These are phyloP conservation scores for Cheilosia urbana DNA, from an alignment of 2,888 invertebrate genomes.

Conservation along the genomic window DNA sequence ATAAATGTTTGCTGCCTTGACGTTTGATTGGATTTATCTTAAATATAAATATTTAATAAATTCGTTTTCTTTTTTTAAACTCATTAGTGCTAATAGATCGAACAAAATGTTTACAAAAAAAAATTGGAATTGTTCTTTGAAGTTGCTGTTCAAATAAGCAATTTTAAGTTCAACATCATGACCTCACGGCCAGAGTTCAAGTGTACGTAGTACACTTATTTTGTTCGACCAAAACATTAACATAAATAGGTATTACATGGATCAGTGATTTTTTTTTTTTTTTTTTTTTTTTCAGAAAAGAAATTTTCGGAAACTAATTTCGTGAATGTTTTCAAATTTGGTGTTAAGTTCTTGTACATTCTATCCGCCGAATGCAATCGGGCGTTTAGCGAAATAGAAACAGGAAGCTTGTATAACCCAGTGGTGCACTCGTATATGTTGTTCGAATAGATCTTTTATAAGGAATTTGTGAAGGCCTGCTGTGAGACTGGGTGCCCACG, in stretches of 20 bases:
- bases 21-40: slow-evolving; percentile 14
- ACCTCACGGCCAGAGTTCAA: slow-evolving; percentile 11
- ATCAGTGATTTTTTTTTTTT: neutral
- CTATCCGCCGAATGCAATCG: slow-evolving; percentile 1
- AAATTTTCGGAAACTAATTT: neutral
- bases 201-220: neutral
- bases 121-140: slow-evolving; percentile 9
- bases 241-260: neutral
- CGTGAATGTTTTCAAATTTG: slow-evolving; percentile 13
- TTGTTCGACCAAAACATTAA: neutral
- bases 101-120: slow-evolving; percentile 31
- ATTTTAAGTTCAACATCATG: slow-evolving; percentile 32
- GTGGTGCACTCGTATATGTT: neutral
- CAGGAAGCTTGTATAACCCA: neutral
- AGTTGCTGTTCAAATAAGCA: neutral
- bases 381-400: slow-evolving; percentile 27
- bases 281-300: neutral
- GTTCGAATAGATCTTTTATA: slow-evolving; percentile 5
- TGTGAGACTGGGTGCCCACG: slow-evolving; percentile 8
- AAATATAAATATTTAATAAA: slow-evolving; percentile 57
- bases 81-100: slow-evolving; percentile 17
- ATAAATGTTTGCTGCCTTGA: slow-evolving; percentile 4
- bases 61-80: slow-evolving; percentile 16
- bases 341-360: neutral
- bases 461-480: slow-evolving; percentile 15